These are phyloP conservation scores for Tribolium madens DNA, from an alignment of 1,140 invertebrate genomes.

Conservation along the genomic window DNA sequence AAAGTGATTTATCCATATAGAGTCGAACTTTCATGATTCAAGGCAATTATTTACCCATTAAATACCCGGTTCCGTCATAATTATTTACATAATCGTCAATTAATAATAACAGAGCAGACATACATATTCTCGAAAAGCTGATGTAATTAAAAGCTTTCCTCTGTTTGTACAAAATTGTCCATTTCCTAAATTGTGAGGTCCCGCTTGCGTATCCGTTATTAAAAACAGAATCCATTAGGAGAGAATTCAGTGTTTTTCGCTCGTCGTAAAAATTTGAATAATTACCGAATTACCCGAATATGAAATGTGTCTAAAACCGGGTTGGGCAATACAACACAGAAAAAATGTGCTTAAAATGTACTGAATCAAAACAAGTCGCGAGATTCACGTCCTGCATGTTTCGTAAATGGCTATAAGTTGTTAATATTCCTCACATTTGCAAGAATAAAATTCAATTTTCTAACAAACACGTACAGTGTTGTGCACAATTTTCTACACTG, in stretches of 20 bases:
- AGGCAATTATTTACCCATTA: conserved; percentile 15
- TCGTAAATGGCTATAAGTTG: conserved; percentile 7
- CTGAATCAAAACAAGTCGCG: no score
- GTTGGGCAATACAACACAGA: neutral
- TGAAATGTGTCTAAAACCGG: conserved; percentile 22
- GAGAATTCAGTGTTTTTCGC: conserved; percentile 1
- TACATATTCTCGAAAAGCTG: neutral
- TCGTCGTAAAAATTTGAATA: conserved; percentile 35
- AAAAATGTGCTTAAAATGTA: no score
- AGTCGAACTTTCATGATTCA: neutral
- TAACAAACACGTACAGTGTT: conserved; percentile 15
- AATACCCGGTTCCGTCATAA: conserved; percentile 3
- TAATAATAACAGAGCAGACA: conserved; percentile 23
- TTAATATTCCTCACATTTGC: conserved; percentile 28
- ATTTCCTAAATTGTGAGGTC: conserved; percentile 25
- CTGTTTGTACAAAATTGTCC: conserved; percentile 26
- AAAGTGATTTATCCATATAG: neutral
- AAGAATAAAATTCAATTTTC: conserved; percentile 25
- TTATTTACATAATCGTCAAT: conserved; percentile 16
- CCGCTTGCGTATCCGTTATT: conserved; percentile 15
- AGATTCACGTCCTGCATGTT: neutral
- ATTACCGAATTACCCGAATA: conserved; percentile 13
- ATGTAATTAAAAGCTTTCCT: conserved; percentile 35
- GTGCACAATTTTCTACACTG: conserved; percentile 8
- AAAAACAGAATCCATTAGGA: conserved; percentile 26